A percentile compares a stretch with the other conserved stretches of the same genome.
These are phyloP conservation scores for Hydrozoanthus gracilis DNA, from an alignment of 92 coral and sea anemone species.

Conservation along the genomic window DNA sequence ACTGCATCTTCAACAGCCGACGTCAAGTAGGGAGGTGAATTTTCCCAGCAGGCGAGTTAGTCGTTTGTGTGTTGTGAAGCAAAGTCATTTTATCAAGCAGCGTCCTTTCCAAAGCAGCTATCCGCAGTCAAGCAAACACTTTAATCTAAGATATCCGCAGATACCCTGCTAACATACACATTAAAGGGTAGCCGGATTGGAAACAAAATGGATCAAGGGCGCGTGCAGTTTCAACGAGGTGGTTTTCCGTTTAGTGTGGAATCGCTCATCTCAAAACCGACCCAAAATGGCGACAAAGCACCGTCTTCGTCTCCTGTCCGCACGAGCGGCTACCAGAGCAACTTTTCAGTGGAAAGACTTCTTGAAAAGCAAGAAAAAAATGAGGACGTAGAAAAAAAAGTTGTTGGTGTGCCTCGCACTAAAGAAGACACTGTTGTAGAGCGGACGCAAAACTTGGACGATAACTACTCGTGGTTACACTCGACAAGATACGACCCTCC, in stretches of 20 bases:
- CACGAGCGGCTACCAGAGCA: constrained; percentile 75
- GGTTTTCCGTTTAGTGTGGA: constrained; percentile 92
- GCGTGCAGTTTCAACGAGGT: constrained; percentile 40
- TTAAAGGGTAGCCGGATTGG: neutral
- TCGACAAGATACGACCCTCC: constrained; percentile 95
- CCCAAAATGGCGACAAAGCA: constrained; percentile 65
- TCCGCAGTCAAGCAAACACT: constrained; percentile 29
- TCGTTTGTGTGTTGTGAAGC: constrained; percentile 38
- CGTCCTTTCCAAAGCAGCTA: constrained; percentile 32
- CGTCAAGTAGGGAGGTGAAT: constrained; percentile 97
- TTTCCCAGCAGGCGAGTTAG: constrained; percentile 90
- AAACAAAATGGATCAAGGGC: constrained; percentile 18
- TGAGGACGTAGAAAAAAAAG: constrained; percentile 62
- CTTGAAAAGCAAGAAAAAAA: constrained; percentile 84
- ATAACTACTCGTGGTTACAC: constrained; percentile 91
- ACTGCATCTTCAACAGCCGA: constrained; percentile 95
- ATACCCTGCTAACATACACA: neutral
- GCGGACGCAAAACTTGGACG: constrained; percentile 47
- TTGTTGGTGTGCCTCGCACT: constrained; percentile 41
- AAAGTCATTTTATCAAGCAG: constrained; percentile 40
- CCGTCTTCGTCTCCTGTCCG: constrained; percentile 59
- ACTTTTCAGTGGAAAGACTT: constrained; percentile 95
- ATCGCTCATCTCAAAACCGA: constrained; percentile 91
- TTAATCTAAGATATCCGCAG: neutral
- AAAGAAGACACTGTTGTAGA: constrained; percentile 63